Percentiles rank a stretch among this genome's conserved stretches.
Conservation (phyloP, 2,797 vertebrate genomes). For the Amblyopsis hoosieri region DNA sequence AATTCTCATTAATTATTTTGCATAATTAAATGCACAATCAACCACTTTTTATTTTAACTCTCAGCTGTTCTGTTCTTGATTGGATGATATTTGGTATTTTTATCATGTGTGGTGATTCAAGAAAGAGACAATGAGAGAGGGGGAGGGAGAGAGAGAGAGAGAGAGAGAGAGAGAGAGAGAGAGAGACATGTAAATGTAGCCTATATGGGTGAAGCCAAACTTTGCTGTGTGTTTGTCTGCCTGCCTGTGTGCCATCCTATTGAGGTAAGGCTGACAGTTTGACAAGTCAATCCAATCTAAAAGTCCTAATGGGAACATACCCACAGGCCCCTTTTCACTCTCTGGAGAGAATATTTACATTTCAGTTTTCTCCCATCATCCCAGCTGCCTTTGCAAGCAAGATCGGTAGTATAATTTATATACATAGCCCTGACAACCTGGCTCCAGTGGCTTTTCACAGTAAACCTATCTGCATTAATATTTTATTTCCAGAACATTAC, state of each 20-base stretch:
- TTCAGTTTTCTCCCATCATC: constrained; percentile 57
- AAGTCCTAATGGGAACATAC: constrained; percentile 69
- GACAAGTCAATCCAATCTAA: constrained; percentile 76
- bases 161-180: neutral
- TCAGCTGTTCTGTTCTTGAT: too few species aligned
- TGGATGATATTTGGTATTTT: too few species aligned
- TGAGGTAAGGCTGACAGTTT: constrained; percentile 50
- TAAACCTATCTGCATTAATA: constrained; percentile 27
- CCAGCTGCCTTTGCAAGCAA: constrained; percentile 36
- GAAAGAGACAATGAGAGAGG: neutral
- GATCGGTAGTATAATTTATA: constrained; percentile 34
- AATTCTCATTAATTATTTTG: too few species aligned
- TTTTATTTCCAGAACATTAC: constrained; percentile 34
- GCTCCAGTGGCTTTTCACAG: constrained; percentile 27
- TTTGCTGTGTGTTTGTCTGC: constrained; percentile 40
- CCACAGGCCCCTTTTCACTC: constrained; percentile 66
- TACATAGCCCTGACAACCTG: constrained; percentile 49
- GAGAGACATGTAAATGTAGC: constrained; percentile 6
- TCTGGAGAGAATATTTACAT: constrained; percentile 73
- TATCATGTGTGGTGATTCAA: neutral
- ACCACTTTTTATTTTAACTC: too few species aligned
- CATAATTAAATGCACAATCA: too few species aligned
- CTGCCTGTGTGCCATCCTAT: constrained; percentile 35
- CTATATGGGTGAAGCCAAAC: constrained; percentile 14
- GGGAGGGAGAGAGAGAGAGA: neutral